Evolutionary conservation across 1,140 invertebrate species (phyloP).

Genomic region (Lepidurus couesii): DNA sequence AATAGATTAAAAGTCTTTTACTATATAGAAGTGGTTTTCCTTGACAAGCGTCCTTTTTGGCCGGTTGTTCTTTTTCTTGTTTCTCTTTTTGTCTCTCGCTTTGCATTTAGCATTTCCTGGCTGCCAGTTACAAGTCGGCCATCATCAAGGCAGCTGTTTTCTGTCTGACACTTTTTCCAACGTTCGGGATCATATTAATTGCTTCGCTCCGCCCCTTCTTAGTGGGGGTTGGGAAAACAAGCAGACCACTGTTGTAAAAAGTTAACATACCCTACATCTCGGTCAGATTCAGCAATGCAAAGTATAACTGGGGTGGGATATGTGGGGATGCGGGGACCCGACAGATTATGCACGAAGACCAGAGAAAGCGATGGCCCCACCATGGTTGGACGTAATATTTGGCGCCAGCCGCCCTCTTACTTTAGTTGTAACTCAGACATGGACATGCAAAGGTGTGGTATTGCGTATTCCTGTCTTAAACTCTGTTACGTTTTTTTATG

Average conservation of each 20-base stretch:
- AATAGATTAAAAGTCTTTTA: too few species aligned
- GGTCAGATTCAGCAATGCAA: background rate
- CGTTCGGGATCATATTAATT: background rate
- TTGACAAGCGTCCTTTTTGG: background rate
- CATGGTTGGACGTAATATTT: slow-evolving; percentile 14
- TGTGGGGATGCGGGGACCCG: too few species aligned
- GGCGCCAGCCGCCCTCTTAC: background rate
- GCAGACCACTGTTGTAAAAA: background rate
- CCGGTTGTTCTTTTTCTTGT: background rate
- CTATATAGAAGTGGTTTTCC: background rate
- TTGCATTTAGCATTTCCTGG: background rate
- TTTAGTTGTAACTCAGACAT: slow-evolving; percentile 9
- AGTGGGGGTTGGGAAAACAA: background rate
- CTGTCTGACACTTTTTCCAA: background rate
- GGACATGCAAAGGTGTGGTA: background rate
- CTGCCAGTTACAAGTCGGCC: background rate
- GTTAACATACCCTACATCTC: background rate
- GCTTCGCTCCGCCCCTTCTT: background rate
- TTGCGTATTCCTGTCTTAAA: background rate
- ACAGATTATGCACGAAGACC: background rate
- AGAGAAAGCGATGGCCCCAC: background rate
- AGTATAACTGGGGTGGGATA: background rate
- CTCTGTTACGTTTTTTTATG: background rate
- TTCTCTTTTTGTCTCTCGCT: background rate
- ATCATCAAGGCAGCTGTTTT: slow-evolving; percentile 5